Conservation (phyloP, 2,888 invertebrate species). For the Agrilus biguttatus region DNA sequence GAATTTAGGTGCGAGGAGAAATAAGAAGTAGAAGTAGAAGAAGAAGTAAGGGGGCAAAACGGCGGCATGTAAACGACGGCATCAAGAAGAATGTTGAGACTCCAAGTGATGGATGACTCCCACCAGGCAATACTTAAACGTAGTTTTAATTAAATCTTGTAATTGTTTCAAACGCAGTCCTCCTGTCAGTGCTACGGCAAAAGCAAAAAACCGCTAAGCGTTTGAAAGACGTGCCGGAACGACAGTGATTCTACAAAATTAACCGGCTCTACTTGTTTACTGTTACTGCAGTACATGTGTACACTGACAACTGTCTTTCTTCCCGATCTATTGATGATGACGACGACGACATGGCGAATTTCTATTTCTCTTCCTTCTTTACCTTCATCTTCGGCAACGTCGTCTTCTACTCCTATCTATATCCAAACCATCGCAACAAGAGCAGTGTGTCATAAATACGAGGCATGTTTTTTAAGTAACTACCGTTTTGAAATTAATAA, state of each 20-base stretch:
- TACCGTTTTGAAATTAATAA: too few relatives aligned
- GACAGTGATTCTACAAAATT: slow-evolving; percentile 31
- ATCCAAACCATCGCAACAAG: too few relatives aligned
- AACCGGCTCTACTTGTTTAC: slow-evolving; percentile 17
- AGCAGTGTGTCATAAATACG: too few relatives aligned
- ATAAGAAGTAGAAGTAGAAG: too few relatives aligned
- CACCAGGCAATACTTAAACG: slow-evolving; percentile 30
- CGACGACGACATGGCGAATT: too few relatives aligned
- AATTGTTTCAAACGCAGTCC: slow-evolving; percentile 31
- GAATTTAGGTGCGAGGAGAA: too few relatives aligned
- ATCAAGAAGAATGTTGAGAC: slow-evolving; percentile 26
- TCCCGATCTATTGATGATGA: too few relatives aligned
- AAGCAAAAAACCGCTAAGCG: slow-evolving; percentile 31
- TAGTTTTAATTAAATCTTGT: slow-evolving; percentile 37
- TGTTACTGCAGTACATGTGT: not conserved
- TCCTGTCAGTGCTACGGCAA: slow-evolving; percentile 25
- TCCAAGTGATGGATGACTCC: slow-evolving; percentile 33
- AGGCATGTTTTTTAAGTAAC: too few relatives aligned
- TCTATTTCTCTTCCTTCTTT: too few relatives aligned
- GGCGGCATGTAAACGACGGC: slow-evolving; percentile 26
- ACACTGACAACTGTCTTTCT: not conserved
- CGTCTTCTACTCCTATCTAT: too few relatives aligned
- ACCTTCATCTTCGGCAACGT: too few relatives aligned
- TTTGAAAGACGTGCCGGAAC: slow-evolving; percentile 29
- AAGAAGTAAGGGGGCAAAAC: slow-evolving; percentile 7